Evolutionary conservation across 1,140 invertebrate species (phyloP).

Genomic region (Colletes gigas): DNA sequence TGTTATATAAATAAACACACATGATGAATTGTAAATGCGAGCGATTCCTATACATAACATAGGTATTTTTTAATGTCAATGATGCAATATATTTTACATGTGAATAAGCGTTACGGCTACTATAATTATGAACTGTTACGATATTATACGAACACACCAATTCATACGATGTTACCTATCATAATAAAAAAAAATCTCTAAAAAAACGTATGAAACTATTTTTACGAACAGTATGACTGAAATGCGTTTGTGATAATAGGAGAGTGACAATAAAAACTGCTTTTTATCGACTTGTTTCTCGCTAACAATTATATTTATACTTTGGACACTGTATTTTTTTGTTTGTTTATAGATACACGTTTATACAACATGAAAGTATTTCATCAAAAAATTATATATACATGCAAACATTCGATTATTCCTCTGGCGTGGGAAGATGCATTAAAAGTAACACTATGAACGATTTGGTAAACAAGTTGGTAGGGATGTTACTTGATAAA

Average conservation of each 20-base stretch:
- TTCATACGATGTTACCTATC: slow-evolving; percentile 50
- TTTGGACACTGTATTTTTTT: slow-evolving; percentile 22
- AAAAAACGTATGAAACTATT: slow-evolving; percentile 44
- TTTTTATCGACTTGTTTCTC: slow-evolving; percentile 19
- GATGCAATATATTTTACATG: slow-evolving; percentile 47
- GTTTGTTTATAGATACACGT: slow-evolving; percentile 14
- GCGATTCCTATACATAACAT: slow-evolving; percentile 34
- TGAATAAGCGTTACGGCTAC: slow-evolving; percentile 31
- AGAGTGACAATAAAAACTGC: slow-evolving; percentile 33
- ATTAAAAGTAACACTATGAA: slow-evolving; percentile 8
- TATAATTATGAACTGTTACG: slow-evolving; percentile 47
- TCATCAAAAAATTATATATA: slow-evolving; percentile 31
- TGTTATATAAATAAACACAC: slow-evolving; percentile 10
- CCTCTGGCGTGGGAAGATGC: not conserved
- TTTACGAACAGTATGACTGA: slow-evolving; percentile 23
- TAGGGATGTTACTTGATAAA: slow-evolving; percentile 41
- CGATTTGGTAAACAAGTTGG: not conserved
- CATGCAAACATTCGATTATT: slow-evolving; percentile 13
- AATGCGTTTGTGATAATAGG: slow-evolving; percentile 20
- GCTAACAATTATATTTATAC: slow-evolving; percentile 54
- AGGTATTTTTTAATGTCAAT: slow-evolving; percentile 50
- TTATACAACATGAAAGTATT: slow-evolving; percentile 26
- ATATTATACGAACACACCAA: slow-evolving; percentile 42
- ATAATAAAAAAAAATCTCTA: slow-evolving; percentile 51
- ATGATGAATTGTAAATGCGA: slow-evolving; percentile 14